phyloP scores from a whole-genome alignment of 2,797 vertebrate species.

The Mastacembelus armatus region DNA sequence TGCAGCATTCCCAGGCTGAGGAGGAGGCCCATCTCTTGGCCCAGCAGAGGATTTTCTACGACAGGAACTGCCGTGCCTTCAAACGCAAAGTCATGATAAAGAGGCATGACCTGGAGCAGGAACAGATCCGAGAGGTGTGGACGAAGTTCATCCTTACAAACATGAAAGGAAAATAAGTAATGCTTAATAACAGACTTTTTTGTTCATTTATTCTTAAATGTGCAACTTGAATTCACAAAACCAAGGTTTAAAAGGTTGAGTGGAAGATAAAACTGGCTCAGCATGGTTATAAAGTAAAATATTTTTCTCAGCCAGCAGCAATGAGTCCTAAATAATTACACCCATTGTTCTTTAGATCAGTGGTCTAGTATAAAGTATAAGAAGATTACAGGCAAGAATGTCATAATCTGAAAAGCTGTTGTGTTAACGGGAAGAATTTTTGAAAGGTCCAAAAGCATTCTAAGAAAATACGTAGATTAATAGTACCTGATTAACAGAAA shows the following conservation, averaged over 20 bases:
- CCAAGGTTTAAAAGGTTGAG: background rate
- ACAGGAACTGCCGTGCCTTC: slow-evolving; percentile 95
- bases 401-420: slow-evolving; percentile 77
- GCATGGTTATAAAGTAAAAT: background rate
- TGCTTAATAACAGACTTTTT: background rate
- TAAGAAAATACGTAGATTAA: slow-evolving; percentile 42
- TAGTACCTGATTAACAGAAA: background rate
- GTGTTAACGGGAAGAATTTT: slow-evolving; percentile 48
- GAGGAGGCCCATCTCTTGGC: slow-evolving; percentile 96
- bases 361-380: slow-evolving; percentile 52
- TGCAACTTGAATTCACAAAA: background rate
- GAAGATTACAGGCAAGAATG: slow-evolving; percentile 69
- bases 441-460: slow-evolving; percentile 27
- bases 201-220: background rate
- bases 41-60: slow-evolving; percentile 96
- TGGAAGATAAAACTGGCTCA: background rate
- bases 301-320: slow-evolving; percentile 27
- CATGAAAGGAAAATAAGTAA: background rate
- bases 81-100: slow-evolving; percentile 95
- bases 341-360: slow-evolving; percentile 52
- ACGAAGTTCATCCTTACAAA: background rate
- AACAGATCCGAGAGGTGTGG: slow-evolving; percentile 95
- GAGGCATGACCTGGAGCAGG: slow-evolving; percentile 96
- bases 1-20: slow-evolving; percentile 98
- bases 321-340: slow-evolving; percentile 31